Percentiles rank a stretch among this genome's conserved stretches.
These are phyloP conservation scores for Rhagoletis zephyria DNA, from an alignment of 1,140 invertebrate species.

Conservation along the genomic window DNA sequence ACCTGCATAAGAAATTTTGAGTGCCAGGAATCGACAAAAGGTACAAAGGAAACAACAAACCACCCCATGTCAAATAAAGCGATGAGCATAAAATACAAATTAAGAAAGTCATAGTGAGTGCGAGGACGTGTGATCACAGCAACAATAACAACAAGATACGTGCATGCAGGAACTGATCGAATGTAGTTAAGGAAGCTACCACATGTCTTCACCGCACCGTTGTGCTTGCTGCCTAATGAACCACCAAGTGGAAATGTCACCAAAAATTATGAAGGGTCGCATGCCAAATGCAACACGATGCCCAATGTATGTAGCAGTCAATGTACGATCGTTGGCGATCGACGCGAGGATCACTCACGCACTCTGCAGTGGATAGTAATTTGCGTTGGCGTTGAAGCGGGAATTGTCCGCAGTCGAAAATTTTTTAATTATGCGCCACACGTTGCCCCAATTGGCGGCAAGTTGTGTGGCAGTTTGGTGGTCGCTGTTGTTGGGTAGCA, in stretches of 20 bases:
- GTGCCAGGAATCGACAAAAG: not conserved
- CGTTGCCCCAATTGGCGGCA: conserved; percentile 64
- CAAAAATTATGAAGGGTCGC: conserved; percentile 70
- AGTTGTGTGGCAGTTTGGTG: conserved; percentile 48
- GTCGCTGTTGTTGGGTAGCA: not conserved
- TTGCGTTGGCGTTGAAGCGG: not conserved
- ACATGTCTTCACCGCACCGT: conserved; percentile 16
- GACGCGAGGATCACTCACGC: not conserved
- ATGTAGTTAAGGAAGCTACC: conserved; percentile 59
- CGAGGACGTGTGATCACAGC: conserved; percentile 69
- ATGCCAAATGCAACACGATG: conserved; percentile 37
- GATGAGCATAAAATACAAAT: conserved; percentile 40
- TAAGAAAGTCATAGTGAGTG: conserved; percentile 23
- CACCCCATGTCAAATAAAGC: conserved; percentile 26
- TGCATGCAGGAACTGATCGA: conserved; percentile 45
- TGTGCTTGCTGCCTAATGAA: conserved; percentile 16
- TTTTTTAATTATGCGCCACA: conserved; percentile 67
- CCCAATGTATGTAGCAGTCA: not conserved
- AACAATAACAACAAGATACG: conserved; percentile 57
- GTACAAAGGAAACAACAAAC: conserved; percentile 30
- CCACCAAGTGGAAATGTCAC: conserved; percentile 66
- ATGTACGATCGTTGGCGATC: not conserved
- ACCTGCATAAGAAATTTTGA: not conserved
- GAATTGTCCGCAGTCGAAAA: conserved; percentile 18
- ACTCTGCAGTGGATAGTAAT: not conserved